Conservation (phyloP, 2,888 invertebrate species). For the Dioctria linearis region DNA sequence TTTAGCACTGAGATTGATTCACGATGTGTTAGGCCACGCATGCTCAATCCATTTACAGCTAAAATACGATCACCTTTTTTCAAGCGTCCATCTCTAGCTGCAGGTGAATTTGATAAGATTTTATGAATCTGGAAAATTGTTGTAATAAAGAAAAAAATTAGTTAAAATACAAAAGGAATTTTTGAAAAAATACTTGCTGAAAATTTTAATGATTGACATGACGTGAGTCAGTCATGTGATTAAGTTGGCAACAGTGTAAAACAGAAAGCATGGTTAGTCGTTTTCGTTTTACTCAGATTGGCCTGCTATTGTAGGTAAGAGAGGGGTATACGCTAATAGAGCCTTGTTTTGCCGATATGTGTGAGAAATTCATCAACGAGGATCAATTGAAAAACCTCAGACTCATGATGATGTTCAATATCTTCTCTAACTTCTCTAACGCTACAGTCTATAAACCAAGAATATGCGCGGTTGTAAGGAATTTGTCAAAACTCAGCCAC, state of each 20-base stretch:
- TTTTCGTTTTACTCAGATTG: neutral
- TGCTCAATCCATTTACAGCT: conserved; percentile 89
- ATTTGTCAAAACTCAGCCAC: no score
- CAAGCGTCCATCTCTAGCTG: conserved; percentile 88
- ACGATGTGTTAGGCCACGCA: conserved; percentile 87
- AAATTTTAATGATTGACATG: neutral
- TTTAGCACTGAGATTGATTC: conserved; percentile 91
- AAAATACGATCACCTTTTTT: conserved; percentile 90
- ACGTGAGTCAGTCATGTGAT: neutral
- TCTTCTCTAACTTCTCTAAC: no score
- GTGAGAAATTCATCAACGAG: no score
- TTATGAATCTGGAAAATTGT: conserved; percentile 81
- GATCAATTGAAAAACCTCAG: no score
- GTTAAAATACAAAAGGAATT: conserved; percentile 40
- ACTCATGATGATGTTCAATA: no score
- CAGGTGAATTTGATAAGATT: conserved; percentile 87
- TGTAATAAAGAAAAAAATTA: no score
- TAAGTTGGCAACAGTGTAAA: neutral
- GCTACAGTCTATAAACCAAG: no score
- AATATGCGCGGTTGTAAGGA: no score
- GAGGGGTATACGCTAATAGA: no score
- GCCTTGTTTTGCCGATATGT: no score
- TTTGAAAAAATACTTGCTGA: neutral
- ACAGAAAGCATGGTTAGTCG: neutral
- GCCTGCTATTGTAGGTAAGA: no score